phyloP scores from a whole-genome alignment of 2,888 invertebrate genomes.

The Pseudolycoriella hygida region DNA sequence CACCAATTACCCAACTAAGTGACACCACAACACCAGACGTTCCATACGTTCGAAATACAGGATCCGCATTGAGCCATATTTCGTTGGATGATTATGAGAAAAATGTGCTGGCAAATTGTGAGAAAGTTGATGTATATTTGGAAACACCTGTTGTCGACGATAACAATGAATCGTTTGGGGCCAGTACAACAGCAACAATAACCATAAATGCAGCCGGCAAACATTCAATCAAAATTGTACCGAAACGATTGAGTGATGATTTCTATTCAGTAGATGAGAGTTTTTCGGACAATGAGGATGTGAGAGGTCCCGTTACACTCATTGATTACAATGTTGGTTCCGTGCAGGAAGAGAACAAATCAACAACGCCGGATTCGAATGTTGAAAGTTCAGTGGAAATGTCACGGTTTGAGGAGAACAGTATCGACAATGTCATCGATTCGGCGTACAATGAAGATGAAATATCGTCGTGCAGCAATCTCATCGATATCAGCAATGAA shows the following conservation, averaged over 20 bases:
- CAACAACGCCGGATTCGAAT: neutral
- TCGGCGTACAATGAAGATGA: slow-evolving; percentile 4
- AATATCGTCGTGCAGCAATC: slow-evolving; percentile 1
- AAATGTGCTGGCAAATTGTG: slow-evolving; percentile 7
- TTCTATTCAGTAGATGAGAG: slow-evolving; percentile 20
- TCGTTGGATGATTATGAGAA: neutral
- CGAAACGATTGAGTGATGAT: slow-evolving; percentile 28
- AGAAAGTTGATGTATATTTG: slow-evolving; percentile 22
- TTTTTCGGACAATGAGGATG: slow-evolving; percentile 2
- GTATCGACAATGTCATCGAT: neutral
- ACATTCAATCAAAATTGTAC: slow-evolving; percentile 16
- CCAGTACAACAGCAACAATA: neutral
- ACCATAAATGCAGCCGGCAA: slow-evolving; percentile 2
- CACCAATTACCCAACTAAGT: too few relatives aligned
- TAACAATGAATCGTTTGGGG: slow-evolving; percentile 13
- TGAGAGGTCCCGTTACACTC: neutral
- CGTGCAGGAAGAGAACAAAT: neutral
- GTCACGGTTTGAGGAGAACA: slow-evolving; percentile 2
- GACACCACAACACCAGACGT: too few relatives aligned
- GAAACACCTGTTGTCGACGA: slow-evolving; percentile 28
- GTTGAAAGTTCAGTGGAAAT: slow-evolving; percentile 2
- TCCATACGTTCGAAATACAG: too few relatives aligned
- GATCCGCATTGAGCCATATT: too few relatives aligned
- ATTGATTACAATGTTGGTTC: neutral
- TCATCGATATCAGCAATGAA: slow-evolving; percentile 4